Conservation (phyloP, 2,113 vertebrate genomes). For the Suncus etruscus region DNA sequence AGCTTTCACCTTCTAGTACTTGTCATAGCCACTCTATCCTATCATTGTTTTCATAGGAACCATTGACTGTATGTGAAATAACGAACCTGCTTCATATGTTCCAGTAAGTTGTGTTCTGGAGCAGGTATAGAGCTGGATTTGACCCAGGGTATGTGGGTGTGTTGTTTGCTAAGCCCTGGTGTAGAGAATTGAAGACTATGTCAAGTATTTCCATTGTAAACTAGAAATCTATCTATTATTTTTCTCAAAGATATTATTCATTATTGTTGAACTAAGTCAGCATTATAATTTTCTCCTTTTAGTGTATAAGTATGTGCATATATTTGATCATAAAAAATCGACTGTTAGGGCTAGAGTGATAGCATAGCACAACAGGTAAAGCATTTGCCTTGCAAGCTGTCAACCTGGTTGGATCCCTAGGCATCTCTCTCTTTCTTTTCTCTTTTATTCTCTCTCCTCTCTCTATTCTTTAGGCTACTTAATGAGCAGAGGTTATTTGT, state of each 20-base stretch:
- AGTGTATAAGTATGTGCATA: neutral
- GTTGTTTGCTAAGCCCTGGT: neutral
- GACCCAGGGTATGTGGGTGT: neutral
- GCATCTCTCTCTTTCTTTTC: too few relatives aligned
- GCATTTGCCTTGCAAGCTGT: too few relatives aligned
- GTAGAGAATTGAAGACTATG: neutral
- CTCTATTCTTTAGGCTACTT: neutral
- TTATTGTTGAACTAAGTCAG: neutral
- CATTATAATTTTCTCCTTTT: conserved; percentile 46
- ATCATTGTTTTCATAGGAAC: too few relatives aligned
- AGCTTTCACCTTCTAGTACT: too few relatives aligned
- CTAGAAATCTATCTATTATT: neutral
- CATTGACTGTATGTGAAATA: too few relatives aligned
- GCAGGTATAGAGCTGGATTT: neutral
- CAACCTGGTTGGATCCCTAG: too few relatives aligned
- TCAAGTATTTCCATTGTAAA: neutral
- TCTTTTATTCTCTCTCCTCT: too few relatives aligned
- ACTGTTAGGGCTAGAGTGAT: neutral
- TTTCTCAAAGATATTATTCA: neutral
- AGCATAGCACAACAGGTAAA: too few relatives aligned
- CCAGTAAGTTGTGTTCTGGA: neutral
- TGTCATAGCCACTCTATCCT: too few relatives aligned
- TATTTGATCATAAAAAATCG: neutral
- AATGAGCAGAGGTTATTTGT: neutral
- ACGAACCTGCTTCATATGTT: too few relatives aligned